phyloP scores from a whole-genome alignment of 2,113 vertebrate species.

The Pandion haliaetus region DNA sequence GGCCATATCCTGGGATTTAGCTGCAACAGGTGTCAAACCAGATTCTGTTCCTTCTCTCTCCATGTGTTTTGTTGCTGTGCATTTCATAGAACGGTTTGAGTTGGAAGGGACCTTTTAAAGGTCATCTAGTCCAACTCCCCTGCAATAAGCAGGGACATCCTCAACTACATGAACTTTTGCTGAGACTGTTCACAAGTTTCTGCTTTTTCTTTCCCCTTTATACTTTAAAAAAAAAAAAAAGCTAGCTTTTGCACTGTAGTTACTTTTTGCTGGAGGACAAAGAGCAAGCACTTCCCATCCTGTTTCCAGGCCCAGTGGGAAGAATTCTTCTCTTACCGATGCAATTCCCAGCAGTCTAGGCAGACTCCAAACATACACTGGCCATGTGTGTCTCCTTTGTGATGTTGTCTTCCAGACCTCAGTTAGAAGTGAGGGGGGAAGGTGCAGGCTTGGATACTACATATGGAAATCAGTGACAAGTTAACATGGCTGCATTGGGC shows the following conservation, averaged over 20 bases:
- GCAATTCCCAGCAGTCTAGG: background rate
- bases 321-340: background rate
- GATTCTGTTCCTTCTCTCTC: background rate
- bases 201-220: background rate
- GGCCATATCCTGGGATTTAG: background rate
- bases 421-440: background rate
- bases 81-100: background rate
- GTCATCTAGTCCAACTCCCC: background rate
- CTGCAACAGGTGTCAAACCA: background rate
- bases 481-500: background rate
- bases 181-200: background rate
- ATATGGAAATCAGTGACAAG: background rate
- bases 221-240: background rate
- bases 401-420: background rate
- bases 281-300: background rate
- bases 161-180: background rate
- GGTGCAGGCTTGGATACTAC: background rate
- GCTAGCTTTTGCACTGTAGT: background rate
- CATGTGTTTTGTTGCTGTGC: background rate
- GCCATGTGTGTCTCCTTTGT: background rate
- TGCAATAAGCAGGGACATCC: background rate
- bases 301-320: background rate
- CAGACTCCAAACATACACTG: accelerated
- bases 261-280: background rate
- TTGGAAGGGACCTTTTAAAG: background rate